Conservation (phyloP, 2,888 invertebrate genomes). For the Aphodius granarius region DNA sequence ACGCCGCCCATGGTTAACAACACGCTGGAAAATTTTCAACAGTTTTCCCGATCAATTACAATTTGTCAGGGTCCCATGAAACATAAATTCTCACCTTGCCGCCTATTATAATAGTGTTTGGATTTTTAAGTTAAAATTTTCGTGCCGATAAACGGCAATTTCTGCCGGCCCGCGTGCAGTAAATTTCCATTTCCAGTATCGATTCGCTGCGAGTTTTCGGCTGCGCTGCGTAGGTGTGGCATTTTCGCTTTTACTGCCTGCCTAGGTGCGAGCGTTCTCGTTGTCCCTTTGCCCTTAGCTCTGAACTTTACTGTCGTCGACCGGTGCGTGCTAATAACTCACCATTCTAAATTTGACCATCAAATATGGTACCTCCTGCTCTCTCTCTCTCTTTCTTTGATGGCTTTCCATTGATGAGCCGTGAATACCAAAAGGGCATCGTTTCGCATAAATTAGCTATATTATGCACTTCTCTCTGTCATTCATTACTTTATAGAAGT, state of each 20-base stretch:
- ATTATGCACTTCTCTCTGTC: not conserved
- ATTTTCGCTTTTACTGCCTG: slow-evolving; percentile 6
- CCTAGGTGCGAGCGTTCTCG: slow-evolving; percentile 1
- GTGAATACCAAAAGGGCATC: slow-evolving; percentile 4
- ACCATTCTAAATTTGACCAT: slow-evolving; percentile 4
- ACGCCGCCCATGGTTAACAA: not conserved
- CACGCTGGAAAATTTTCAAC: too few species aligned
- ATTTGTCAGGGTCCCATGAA: not conserved
- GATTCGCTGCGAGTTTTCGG: not conserved
- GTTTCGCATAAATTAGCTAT: not conserved
- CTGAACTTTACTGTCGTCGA: slow-evolving; percentile 8
- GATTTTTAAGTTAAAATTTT: not conserved
- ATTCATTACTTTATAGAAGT: not conserved
- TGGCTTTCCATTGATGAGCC: slow-evolving; percentile 9
- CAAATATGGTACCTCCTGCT: not conserved
- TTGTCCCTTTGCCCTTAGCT: not conserved
- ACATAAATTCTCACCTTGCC: not conserved
- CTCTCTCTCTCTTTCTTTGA: not conserved
- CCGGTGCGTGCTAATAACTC: not conserved
- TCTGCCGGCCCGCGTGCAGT: not conserved
- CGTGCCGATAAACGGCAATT: not conserved
- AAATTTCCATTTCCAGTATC: not conserved
- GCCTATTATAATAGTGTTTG: not conserved
- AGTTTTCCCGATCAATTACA: not conserved
- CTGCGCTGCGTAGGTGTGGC: slow-evolving; percentile 12